Evolutionary conservation across 2,113 vertebrate species (phyloP), one percentile per base, ranked within the genome.

Genomic region (Casuarius casuarius): DNA sequence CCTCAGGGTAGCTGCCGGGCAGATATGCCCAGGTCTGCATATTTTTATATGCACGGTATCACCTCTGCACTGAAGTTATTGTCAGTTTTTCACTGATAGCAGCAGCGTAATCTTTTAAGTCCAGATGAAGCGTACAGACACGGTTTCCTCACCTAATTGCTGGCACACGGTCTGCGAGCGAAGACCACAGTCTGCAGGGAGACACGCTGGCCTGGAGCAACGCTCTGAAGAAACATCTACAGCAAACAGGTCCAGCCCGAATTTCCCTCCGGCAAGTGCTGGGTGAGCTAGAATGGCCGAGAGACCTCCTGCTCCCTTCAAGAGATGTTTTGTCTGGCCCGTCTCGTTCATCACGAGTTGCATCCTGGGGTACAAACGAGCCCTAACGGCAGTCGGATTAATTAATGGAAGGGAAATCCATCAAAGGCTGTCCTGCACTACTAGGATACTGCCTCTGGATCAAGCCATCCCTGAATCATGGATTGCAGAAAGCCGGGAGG

Each of bases 11-110:
- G 48, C 70, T 73, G 46, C 81, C 1, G 26, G 71, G 65, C 72
- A 89, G 62, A 25, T 62, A 49, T 42, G 49, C 68, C 46, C 85
- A 85, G 1, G 1, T 29, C 0, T 0, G 33, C 10, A 7, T 75
- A 61, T 38, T 88, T 96, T 92, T n/a, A 22, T 33, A 77, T 66
- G 75, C 63, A 2, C 0, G 0, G 61, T 59, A 80, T 93, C 93
- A 49, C 90, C 71, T 85, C 71, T 3, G 0, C 11, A 1, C 25
- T 12, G 52, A 84, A 92, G 75, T 76, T 11, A 28, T 29, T 38
- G 56, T 9, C 0, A 2, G 26, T 40, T 74, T 77, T 18, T 73
- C 62, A 31, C 84, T 9, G 51, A 56, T 1, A 76, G 91, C 84
- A 73, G 89, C 66, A 58, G 35, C 5, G 25, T 18, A 49, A 52